phyloP scores from a whole-genome alignment of 2,797 vertebrate species.

The Petrocephalus schoutedeni region DNA sequence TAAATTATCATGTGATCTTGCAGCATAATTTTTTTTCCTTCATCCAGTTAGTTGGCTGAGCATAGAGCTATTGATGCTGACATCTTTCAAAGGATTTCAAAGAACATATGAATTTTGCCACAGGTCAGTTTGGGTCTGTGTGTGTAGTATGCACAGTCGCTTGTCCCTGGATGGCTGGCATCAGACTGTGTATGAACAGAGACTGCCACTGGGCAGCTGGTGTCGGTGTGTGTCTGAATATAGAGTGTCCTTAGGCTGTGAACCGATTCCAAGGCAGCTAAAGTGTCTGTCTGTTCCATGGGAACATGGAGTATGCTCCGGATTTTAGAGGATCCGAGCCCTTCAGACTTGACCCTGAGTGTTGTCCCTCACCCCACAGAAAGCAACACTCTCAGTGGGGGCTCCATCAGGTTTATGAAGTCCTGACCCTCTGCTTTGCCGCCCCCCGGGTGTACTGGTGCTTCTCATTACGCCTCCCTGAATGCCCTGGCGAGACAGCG shows the following conservation, averaged over 20 bases:
- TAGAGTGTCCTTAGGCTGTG: background rate
- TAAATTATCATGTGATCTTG: background rate
- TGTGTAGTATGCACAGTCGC: background rate
- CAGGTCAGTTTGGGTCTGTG: background rate
- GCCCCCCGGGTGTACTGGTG: background rate
- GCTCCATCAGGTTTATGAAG: background rate
- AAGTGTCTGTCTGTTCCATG: background rate
- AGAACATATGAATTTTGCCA: background rate
- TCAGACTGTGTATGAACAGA: background rate
- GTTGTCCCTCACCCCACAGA: background rate
- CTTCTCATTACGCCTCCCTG: background rate
- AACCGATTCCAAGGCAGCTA: background rate
- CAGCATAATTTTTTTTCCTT: background rate
- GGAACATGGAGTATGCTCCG: background rate
- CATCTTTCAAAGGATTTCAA: background rate
- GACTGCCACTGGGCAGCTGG: background rate
- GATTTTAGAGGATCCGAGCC: background rate
- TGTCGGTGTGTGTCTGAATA: background rate
- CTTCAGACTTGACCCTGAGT: background rate
- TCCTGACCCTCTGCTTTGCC: background rate
- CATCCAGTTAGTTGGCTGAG: background rate
- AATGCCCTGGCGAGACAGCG: constrained; percentile 12
- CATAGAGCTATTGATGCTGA: background rate
- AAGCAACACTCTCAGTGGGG: background rate
- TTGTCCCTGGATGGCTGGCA: background rate